Percentiles rank a stretch among this genome's conserved stretches.
These are phyloP conservation scores for Lochmaea capreae DNA, from an alignment of 2,888 invertebrate species.

Conservation along the genomic window DNA sequence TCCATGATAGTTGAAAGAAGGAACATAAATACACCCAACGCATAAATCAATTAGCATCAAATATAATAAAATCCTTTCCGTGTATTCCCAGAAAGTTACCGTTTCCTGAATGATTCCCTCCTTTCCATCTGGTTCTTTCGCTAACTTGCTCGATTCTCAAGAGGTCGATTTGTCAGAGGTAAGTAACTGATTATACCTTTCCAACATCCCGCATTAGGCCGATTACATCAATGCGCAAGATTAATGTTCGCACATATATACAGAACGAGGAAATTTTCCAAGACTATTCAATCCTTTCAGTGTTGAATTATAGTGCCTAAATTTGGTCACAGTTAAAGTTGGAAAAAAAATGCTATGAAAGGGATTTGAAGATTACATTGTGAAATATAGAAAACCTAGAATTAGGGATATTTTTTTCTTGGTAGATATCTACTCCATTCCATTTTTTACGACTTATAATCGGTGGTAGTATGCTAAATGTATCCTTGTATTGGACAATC, in stretches of 20 bases:
- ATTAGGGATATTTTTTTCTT: no score
- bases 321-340: conserved; percentile 2
- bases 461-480: no score
- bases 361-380: no score
- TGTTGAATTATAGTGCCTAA: background rate
- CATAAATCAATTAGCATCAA: conserved; percentile 29
- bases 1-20: no score
- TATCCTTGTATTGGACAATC: no score
- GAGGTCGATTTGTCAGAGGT: conserved; percentile 59
- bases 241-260: conserved; percentile 59
- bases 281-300: conserved; percentile 35
- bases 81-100: conserved; percentile 22
- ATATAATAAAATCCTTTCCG: conserved; percentile 31
- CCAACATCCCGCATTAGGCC: conserved; percentile 58
- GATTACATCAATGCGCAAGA: conserved; percentile 63
- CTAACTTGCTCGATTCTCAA: conserved; percentile 44
- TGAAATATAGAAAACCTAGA: no score
- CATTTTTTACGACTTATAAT: no score
- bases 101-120: conserved; percentile 35
- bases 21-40: conserved; percentile 2
- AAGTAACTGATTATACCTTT: conserved; percentile 59
- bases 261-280: conserved; percentile 54
- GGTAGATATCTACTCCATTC: no score
- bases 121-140: conserved; percentile 17
- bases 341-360: background rate